phyloP scores from a whole-genome alignment of 2,888 invertebrate genomes.

The Flabesymbios commensalis region DNA sequence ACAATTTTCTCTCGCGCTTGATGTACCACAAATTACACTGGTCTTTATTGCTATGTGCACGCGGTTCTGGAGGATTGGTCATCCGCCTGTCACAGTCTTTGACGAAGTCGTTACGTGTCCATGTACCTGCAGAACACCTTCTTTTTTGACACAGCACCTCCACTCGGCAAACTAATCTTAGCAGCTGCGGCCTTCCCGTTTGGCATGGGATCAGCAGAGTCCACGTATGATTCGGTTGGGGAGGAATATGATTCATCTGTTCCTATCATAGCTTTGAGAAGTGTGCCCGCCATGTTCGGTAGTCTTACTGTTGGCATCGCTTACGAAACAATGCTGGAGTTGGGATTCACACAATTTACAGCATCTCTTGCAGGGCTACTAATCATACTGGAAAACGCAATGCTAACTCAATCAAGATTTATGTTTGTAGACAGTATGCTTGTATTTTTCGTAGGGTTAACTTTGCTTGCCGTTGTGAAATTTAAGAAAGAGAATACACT shows the following conservation, averaged over 20 bases:
- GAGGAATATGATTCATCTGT: no score
- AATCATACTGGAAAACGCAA: constrained; percentile 84
- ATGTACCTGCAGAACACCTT: constrained; percentile 88
- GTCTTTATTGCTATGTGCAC: no score
- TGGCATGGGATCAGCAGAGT: no score
- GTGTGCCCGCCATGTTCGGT: constrained; percentile 88
- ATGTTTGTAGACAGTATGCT: constrained; percentile 92
- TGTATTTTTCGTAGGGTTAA: constrained; percentile 79
- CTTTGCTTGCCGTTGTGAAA: no score
- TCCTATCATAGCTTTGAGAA: constrained; percentile 67
- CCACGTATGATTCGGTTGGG: no score
- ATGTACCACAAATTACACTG: no score
- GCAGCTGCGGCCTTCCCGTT: constrained; percentile 74
- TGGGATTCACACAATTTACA: constrained; percentile 79
- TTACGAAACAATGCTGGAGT: constrained; percentile 81
- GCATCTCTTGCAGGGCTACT: constrained; percentile 80
- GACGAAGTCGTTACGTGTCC: constrained; percentile 89
- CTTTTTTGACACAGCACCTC: constrained; percentile 95
- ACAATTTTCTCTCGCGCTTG: no score
- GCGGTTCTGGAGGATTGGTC: no score
- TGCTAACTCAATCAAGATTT: constrained; percentile 90
- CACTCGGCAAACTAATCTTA: constrained; percentile 87
- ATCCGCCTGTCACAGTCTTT: no score
- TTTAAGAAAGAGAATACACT: no score
- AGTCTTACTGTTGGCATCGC: constrained; percentile 80